Evolutionary conservation across 2,113 vertebrate species (phyloP), one percentile per base, ranked within the genome.

Genomic region (Ifrita kowaldi): DNA sequence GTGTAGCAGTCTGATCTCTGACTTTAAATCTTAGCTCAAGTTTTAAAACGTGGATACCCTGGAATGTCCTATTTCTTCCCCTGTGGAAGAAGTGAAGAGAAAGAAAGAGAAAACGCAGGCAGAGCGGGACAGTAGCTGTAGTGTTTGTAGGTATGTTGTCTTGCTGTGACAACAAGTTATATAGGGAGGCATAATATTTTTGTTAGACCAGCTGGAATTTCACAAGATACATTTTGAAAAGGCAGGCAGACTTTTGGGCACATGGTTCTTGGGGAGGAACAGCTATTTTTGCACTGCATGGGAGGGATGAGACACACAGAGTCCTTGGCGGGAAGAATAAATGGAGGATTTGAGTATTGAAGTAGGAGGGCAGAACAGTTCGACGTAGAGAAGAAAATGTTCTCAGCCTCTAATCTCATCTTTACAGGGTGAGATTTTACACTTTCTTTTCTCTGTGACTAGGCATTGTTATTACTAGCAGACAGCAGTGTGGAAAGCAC

Each of bases 161-260:
- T 93, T 59, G 60, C 79, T 88, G 89, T 8, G 12, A 71, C 50
- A 65, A 78, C 10, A 84, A 65, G 47, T 85, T 83, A 37, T 83
- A 71, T 62, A 89, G 83, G 67, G 76, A 93, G 53, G 18, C 86
- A 71, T 71, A 96, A 88, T 95, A 80, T 96, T 96, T 96, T 94
- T 53, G 47, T 84, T 84, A 90, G 71, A 74, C 93, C 76, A 89
- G 80, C 79, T 95, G 76, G 76, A 92, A 92, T 89, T 90, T 92
- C 91, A 42, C 41, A 70, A 80, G 67, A 80, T 83, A 6, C 16
- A 69, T 78, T 89, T 90, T 63, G 87, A 89, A 93, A 87, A 95
- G 59, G 50, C 83, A 76, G 83, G 53, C 93, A 92, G 83, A 53
- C 71, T 89, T 92, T 32, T 69, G 80, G 84, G 83, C 86, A 90